Percentiles rank a stretch among this genome's conserved stretches.
Conservation (phyloP, 2,797 vertebrate genomes). For the Pangasius mekongensis region DNA sequence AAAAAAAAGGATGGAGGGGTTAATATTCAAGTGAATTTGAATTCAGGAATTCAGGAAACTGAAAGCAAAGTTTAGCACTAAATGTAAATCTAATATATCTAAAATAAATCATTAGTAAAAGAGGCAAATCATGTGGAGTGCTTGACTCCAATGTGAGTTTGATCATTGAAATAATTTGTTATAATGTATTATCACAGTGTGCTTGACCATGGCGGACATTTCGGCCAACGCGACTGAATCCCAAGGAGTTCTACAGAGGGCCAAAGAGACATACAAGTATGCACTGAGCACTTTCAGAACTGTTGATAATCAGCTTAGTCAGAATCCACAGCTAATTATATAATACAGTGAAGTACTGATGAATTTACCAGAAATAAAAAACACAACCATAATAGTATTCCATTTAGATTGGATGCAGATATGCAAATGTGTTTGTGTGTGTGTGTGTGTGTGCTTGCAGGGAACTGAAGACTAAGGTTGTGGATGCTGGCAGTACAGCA, state of each 20-base stretch:
- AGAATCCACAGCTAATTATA: neutral
- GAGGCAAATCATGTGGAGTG: neutral
- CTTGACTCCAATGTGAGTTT: neutral
- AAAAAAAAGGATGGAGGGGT: neutral
- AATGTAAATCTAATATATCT: neutral
- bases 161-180: neutral
- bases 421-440: slow-evolving; percentile 37
- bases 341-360: neutral
- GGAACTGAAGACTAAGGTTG: slow-evolving; percentile 53
- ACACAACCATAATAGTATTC: neutral
- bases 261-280: slow-evolving; percentile 49
- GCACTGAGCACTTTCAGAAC: neutral
- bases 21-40: neutral
- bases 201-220: slow-evolving; percentile 49
- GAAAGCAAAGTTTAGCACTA: neutral
- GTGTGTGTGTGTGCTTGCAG: slow-evolving; percentile 44
- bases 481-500: slow-evolving; percentile 19
- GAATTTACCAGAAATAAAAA: neutral
- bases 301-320: neutral
- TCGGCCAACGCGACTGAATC: neutral
- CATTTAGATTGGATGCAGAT: neutral
- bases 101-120: neutral
- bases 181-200: slow-evolving; percentile 55
- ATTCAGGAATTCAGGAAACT: neutral
- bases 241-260: slow-evolving; percentile 57